Percentiles rank a stretch among this genome's conserved stretches.
Conservation (phyloP, 2,113 vertebrate genomes). For the Macquaria australasica region DNA sequence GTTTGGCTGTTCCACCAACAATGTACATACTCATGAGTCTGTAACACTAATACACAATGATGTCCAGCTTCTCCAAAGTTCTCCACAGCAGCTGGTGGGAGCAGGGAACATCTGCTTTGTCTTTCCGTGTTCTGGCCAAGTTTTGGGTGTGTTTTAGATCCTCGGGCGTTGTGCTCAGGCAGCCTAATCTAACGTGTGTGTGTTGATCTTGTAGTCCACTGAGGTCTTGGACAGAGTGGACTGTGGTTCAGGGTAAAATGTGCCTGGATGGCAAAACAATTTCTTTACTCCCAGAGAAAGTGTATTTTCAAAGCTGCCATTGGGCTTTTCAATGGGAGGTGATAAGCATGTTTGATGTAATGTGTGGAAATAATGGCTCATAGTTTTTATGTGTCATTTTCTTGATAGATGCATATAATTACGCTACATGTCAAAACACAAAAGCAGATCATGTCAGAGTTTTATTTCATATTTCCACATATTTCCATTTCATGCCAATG, state of each 20-base stretch:
- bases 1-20: slow-evolving; percentile 2
- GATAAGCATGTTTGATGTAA: slow-evolving; percentile 27
- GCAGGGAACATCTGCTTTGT: slow-evolving; percentile 68
- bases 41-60: slow-evolving; percentile 67
- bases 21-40: slow-evolving; percentile 5
- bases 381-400: slow-evolving; percentile 35
- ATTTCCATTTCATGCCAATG: not conserved
- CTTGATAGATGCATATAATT: slow-evolving; percentile 22
- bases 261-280: slow-evolving; percentile 7
- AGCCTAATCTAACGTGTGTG: slow-evolving; percentile 36
- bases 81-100: slow-evolving; percentile 71
- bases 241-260: slow-evolving; percentile 33
- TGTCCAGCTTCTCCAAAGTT: slow-evolving; percentile 65
- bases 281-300: slow-evolving; percentile 21
- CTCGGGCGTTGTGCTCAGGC: slow-evolving; percentile 32
- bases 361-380: slow-evolving; percentile 22
- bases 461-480: not conserved
- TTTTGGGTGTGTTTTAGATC: slow-evolving; percentile 47
- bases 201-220: slow-evolving; percentile 18
- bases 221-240: slow-evolving; percentile 14
- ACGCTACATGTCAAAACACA: not conserved
- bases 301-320: slow-evolving; percentile 18
- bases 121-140: slow-evolving; percentile 49
- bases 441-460: not conserved
- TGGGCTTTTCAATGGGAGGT: not conserved